Evolutionary conservation across 2,888 invertebrate genomes (phyloP), one percentile per base, ranked within the genome.

Genomic region (Melanophora roralis): DNA sequence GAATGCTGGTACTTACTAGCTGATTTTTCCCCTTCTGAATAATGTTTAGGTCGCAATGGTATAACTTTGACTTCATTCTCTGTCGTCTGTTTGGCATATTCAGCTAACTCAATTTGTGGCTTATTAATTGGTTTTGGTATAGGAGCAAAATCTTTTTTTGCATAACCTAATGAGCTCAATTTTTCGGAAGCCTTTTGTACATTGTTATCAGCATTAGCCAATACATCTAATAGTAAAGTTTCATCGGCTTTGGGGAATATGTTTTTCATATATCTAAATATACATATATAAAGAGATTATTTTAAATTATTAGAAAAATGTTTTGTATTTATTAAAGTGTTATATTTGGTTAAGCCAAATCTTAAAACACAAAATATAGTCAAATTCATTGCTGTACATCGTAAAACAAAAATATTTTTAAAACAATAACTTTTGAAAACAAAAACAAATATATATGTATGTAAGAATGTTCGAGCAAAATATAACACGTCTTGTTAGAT

Each of bases 221-320:
- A 90, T 47, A 96, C 92, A 85, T 97, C 97, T 67, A 97, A 91
- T 34, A 97, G 93, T 49, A 97, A 89, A 21, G 95, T 96, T 89
- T 97, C 97, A 85, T 97, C 97, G 0, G 95, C 97, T 89, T 96
- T 94, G 0, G 97, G 96, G 88, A 97, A 97, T 85, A 97, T 93
- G 85, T 95, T 96, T 90, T 97, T 97, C 91, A 97, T 92, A 90
- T 97, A 97, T 91, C 97, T 97, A 21, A 75, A 59, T 23, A 45
- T 34, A 53, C 0, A 38, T 27, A 27, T 27, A 27, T 27, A 27
- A 27, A 6, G 6, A 27, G n/a, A n/a, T n/a, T n/a, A n/a, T n/a
- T n/a, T n/a, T n/a, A n/a, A n/a, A n/a, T n/a, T n/a, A n/a, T n/a
- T n/a, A n/a, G n/a, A n/a, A n/a, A n/a, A n/a, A n/a, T n/a, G n/a